Percentiles rank a stretch among this genome's conserved stretches.
Conservation (phyloP, 2,888 invertebrate species). For the Coleophora flavipennella region DNA sequence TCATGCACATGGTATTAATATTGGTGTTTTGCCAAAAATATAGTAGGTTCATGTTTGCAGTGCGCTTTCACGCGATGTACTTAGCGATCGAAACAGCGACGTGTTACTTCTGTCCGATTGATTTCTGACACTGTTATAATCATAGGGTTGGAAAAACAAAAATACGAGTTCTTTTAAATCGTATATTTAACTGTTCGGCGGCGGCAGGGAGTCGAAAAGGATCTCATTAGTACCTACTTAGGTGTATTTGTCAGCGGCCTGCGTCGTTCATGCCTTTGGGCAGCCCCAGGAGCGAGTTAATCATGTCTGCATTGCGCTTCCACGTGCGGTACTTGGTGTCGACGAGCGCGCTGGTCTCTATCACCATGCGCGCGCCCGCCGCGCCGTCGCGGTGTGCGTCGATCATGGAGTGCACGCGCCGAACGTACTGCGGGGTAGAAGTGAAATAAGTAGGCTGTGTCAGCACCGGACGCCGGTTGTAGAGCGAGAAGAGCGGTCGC, state of each 20-base stretch:
- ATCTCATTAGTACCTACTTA: not conserved
- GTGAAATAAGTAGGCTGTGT: too few species aligned
- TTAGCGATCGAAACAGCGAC: too few species aligned
- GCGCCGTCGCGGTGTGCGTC: conserved; percentile 30
- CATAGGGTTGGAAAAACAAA: too few species aligned
- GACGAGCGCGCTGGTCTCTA: conserved; percentile 32
- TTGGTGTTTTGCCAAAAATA: too few species aligned
- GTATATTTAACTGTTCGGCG: not conserved
- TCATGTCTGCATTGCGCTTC: conserved; percentile 81
- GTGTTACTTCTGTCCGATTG: too few species aligned
- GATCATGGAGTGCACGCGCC: conserved; percentile 36
- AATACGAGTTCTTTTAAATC: conserved; percentile 6
- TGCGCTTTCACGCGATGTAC: too few species aligned
- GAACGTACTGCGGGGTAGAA: conserved; percentile 46
- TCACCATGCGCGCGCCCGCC: conserved; percentile 18
- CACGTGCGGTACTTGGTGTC: conserved; percentile 46
- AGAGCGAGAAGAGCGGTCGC: too few species aligned
- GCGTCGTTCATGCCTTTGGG: conserved; percentile 83
- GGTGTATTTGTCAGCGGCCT: conserved; percentile 64
- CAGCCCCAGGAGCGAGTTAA: conserved; percentile 81
- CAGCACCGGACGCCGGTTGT: too few species aligned
- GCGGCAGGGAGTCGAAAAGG: too few species aligned
- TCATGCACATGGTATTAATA: too few species aligned
- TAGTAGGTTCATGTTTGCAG: too few species aligned
- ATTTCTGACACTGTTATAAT: too few species aligned